Conservation (phyloP, 2,797 vertebrate genomes). For the Poeciliopsis turneri region DNA sequence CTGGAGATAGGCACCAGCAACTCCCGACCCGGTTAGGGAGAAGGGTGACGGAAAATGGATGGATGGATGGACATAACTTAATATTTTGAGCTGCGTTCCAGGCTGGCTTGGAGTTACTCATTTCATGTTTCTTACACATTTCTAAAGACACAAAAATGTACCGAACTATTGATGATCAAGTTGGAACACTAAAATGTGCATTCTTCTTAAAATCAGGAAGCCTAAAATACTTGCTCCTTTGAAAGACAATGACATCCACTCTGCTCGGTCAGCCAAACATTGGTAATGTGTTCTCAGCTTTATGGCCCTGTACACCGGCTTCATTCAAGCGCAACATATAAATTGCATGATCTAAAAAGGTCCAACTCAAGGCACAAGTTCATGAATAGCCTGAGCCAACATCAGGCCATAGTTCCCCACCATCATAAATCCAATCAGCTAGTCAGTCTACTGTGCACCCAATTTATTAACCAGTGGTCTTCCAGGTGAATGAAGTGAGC, state of each 20-base stretch:
- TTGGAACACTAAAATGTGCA: neutral
- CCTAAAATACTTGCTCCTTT: constrained; percentile 35
- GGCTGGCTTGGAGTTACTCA: neutral
- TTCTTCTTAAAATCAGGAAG: constrained; percentile 18
- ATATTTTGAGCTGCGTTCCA: neutral
- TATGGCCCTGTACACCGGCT: constrained; percentile 60
- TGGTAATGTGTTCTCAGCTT: constrained; percentile 53
- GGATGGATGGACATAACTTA: neutral
- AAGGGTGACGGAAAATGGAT: no score
- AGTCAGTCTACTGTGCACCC: constrained; percentile 36
- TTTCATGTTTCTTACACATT: neutral
- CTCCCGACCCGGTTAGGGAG: no score
- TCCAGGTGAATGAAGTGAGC: constrained; percentile 15
- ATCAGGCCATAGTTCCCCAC: constrained; percentile 47
- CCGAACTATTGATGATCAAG: neutral
- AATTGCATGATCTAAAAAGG: constrained; percentile 64
- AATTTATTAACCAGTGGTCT: constrained; percentile 43
- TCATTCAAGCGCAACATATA: constrained; percentile 61
- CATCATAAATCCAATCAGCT: constrained; percentile 56
- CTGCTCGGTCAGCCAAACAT: constrained; percentile 42
- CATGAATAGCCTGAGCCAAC: constrained; percentile 54
- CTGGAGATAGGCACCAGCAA: no score
- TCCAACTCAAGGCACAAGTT: constrained; percentile 61
- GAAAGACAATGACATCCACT: constrained; percentile 46
- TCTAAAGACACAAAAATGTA: neutral